These are phyloP conservation scores for Cynopterus sphinx DNA, from an alignment of 2,797 vertebrate genomes.

Conservation along the genomic window DNA sequence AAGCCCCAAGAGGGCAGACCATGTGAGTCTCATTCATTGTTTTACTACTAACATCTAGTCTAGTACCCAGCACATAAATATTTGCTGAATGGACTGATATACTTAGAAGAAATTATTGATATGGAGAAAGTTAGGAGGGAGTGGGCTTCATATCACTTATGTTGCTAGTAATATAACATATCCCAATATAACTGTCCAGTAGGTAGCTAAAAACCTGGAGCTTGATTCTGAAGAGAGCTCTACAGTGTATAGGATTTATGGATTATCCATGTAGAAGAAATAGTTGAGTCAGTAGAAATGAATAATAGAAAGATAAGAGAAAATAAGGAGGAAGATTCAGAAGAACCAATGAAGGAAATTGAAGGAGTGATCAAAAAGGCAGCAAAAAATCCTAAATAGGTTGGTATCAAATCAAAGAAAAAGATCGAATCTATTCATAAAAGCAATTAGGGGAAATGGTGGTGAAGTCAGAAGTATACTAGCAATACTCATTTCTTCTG, in stretches of 20 bases:
- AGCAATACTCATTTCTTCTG: background rate
- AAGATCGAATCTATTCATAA: background rate
- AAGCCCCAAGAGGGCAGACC: background rate
- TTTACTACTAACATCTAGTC: background rate
- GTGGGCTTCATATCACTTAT: background rate
- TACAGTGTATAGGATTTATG: background rate
- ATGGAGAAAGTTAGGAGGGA: background rate
- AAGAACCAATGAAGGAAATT: background rate
- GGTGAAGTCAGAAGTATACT: background rate
- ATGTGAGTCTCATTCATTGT: background rate
- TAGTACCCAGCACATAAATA: conserved; percentile 14
- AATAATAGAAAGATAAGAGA: background rate
- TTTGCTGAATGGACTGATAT: background rate
- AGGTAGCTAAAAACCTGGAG: conserved; percentile 1
- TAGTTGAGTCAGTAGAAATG: background rate
- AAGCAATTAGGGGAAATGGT: background rate
- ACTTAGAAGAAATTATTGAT: conserved; percentile 10
- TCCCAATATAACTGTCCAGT: background rate
- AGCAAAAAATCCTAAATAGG: background rate
- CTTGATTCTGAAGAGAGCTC: background rate
- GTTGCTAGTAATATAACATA: background rate
- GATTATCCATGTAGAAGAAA: background rate
- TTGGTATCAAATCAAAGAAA: background rate
- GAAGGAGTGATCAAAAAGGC: background rate
- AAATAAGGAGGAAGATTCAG: background rate